phyloP scores from a whole-genome alignment of 2,113 vertebrate genomes.

The Copsychus sechellarum region DNA sequence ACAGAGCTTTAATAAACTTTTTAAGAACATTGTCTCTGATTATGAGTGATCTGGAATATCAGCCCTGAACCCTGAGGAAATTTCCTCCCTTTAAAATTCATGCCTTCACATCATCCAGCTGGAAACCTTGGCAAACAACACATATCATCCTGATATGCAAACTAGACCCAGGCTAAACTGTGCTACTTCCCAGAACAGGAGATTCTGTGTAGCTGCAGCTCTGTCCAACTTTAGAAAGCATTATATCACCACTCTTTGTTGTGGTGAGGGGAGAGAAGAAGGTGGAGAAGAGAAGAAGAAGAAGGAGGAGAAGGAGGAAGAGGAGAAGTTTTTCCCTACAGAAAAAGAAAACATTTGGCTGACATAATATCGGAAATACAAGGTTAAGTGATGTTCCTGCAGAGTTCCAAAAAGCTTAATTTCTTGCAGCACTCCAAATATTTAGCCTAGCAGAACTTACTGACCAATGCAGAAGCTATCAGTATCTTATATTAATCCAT shows the following conservation, averaged over 20 bases:
- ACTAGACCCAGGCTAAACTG: not conserved
- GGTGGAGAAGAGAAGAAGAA: not conserved
- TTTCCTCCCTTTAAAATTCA: not conserved
- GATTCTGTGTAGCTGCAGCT: not conserved
- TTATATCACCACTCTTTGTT: not conserved
- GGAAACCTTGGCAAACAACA: not conserved
- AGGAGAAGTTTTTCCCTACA: not conserved
- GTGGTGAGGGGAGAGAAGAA: accelerated
- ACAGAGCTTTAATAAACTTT: slow-evolving; percentile 29
- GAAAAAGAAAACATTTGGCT: not conserved
- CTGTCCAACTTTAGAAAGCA: not conserved
- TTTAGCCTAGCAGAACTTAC: not conserved
- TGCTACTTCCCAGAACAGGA: not conserved
- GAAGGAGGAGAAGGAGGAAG: too few species aligned
- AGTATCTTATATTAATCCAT: not conserved
- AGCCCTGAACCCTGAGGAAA: not conserved
- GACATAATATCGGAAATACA: not conserved
- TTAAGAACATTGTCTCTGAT: not conserved
- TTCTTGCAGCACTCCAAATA: not conserved
- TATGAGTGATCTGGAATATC: not conserved
- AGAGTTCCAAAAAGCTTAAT: not conserved
- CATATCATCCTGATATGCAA: not conserved
- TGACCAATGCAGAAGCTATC: not conserved
- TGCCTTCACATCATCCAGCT: not conserved
- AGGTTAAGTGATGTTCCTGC: not conserved